phyloP scores from a whole-genome alignment of 2,888 invertebrate genomes.

The Folsomia candida region DNA sequence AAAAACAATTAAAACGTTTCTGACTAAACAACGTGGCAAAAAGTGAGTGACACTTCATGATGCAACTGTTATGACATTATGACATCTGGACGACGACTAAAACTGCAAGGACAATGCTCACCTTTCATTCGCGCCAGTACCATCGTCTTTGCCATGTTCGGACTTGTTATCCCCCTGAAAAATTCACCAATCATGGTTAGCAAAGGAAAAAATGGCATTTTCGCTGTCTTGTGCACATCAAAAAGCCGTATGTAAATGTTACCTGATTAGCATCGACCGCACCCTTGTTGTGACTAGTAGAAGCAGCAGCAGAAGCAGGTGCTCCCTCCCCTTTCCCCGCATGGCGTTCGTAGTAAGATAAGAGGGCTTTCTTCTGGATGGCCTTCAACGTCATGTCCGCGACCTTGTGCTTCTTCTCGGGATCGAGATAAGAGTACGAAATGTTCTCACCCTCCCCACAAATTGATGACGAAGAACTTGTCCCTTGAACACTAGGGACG shows the following conservation, averaged over 20 bases:
- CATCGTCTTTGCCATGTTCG: background rate
- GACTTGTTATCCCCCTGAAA: background rate
- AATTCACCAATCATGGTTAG: background rate
- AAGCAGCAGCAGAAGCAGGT: slow-evolving; percentile 14
- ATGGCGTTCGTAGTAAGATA: slow-evolving; percentile 76
- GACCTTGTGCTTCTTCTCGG: slow-evolving; percentile 69
- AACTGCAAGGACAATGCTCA: background rate
- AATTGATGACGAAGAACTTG: background rate
- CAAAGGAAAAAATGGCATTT: background rate
- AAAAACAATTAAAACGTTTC: too few relatives aligned
- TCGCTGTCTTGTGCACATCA: too few relatives aligned
- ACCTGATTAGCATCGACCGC: background rate
- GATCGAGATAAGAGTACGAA: slow-evolving; percentile 69
- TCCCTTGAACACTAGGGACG: too few relatives aligned
- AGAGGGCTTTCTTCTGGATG: slow-evolving; percentile 76
- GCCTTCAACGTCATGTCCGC: slow-evolving; percentile 71
- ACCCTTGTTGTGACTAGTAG: background rate
- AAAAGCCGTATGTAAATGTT: background rate
- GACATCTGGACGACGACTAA: too few relatives aligned
- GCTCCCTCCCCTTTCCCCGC: slow-evolving; percentile 43
- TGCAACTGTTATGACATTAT: too few relatives aligned
- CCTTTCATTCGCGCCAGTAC: background rate
- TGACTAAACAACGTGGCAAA: too few relatives aligned
- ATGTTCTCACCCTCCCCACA: slow-evolving; percentile 45
- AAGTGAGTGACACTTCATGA: too few relatives aligned